Conservation (phyloP, 2,888 invertebrate genomes). For the Epinotia bilunana region DNA sequence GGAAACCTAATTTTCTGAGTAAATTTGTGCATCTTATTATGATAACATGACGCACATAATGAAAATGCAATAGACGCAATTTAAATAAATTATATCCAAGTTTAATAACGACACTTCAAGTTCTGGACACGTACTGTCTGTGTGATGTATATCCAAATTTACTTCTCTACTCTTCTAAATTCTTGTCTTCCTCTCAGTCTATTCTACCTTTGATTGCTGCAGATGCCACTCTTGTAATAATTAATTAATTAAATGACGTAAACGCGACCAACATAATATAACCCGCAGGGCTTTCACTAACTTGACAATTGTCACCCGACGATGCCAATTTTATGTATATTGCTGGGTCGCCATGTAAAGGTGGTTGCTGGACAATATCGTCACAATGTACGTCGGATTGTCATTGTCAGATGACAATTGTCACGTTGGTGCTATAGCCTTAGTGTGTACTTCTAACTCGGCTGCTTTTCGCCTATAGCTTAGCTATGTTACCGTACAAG, state of each 20-base stretch:
- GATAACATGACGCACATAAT: background rate
- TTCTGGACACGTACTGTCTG: slow-evolving; percentile 58
- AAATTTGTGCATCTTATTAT: background rate
- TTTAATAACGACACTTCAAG: background rate
- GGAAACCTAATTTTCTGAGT: background rate
- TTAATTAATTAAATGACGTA: too few relatives aligned
- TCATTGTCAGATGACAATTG: background rate
- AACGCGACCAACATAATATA: too few relatives aligned
- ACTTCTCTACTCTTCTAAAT: slow-evolving; percentile 38
- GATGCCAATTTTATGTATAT: background rate
- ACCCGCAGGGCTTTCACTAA: background rate
- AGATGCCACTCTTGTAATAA: slow-evolving; percentile 16
- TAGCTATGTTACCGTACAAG: background rate
- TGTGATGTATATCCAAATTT: slow-evolving; percentile 74
- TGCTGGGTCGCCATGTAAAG: background rate
- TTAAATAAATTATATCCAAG: background rate
- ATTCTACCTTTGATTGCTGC: slow-evolving; percentile 58
- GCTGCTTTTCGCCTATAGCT: background rate
- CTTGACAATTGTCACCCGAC: background rate
- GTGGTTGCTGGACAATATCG: background rate
- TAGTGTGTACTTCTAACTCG: background rate
- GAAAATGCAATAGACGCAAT: background rate
- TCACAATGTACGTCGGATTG: background rate
- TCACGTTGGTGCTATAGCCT: background rate
- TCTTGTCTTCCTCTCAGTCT: slow-evolving; percentile 66